Evolutionary conservation across 2,113 vertebrate genomes (phyloP).

Genomic region (Hucho hucho): DNA sequence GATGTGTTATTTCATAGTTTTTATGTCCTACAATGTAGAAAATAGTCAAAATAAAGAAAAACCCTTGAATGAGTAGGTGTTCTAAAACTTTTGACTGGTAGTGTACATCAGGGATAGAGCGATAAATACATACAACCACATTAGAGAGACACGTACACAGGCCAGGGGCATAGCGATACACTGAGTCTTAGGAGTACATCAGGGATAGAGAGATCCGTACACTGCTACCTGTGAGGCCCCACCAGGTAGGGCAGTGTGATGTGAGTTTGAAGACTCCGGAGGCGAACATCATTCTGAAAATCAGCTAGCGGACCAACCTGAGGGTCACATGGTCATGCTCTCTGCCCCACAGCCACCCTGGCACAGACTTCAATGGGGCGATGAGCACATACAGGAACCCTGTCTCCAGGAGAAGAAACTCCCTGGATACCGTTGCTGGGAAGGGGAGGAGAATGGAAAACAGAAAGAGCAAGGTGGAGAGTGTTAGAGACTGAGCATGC

Average conservation of each 20-base stretch:
- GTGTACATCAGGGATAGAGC: not conserved
- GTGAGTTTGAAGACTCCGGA: constrained; percentile 92
- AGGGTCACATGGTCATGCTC: constrained; percentile 81
- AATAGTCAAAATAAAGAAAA: too few relatives aligned
- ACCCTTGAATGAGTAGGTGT: too few relatives aligned
- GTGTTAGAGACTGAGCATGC: not conserved
- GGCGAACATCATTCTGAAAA: constrained; percentile 94
- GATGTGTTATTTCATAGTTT: too few relatives aligned
- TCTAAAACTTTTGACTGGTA: too few relatives aligned
- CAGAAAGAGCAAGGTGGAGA: not conserved
- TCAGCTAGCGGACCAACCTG: constrained; percentile 89
- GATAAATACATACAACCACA: too few relatives aligned
- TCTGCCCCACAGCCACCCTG: constrained; percentile 40
- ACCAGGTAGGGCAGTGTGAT: constrained; percentile 94
- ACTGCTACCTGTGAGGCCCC: constrained; percentile 87
- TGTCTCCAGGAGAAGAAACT: constrained; percentile 85
- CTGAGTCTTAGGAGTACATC: too few relatives aligned
- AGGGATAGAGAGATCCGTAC: not conserved
- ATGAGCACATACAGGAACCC: constrained; percentile 88
- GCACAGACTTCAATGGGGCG: constrained; percentile 77
- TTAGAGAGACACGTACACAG: not conserved
- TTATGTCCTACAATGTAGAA: too few relatives aligned
- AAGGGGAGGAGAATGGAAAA: not conserved
- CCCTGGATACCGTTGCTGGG: constrained; percentile 68
- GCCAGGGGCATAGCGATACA: too few relatives aligned